Conservation (phyloP, 2,113 vertebrate genomes). For the Neotoma lepida region DNA sequence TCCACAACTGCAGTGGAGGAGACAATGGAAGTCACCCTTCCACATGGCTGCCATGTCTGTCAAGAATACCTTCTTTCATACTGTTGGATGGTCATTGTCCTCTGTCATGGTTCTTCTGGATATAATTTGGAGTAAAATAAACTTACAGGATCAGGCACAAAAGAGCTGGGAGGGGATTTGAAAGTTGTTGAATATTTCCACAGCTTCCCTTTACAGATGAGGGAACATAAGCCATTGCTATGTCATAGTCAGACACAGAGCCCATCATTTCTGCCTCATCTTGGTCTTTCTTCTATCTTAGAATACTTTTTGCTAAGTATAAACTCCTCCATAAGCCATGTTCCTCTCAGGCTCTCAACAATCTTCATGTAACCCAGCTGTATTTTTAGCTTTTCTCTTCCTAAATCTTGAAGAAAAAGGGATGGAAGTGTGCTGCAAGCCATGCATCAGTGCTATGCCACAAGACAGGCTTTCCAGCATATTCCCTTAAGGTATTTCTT, state of each 20-base stretch:
- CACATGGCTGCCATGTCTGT: not conserved
- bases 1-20: not conserved
- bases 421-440: not conserved
- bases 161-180: not conserved
- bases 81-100: not conserved
- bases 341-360: not conserved
- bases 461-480: not conserved
- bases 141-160: not conserved
- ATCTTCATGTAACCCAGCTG: not conserved
- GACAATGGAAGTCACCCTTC: too few species aligned
- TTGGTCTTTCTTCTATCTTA: not conserved
- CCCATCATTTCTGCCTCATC: not conserved
- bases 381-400: constrained; percentile 23
- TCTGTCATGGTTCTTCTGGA: not conserved
- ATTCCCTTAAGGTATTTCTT: not conserved
- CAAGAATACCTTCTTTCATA: not conserved
- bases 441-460: not conserved
- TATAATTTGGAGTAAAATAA: not conserved
- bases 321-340: not conserved
- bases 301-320: not conserved
- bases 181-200: not conserved
- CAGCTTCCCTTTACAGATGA: not conserved
- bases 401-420: not conserved
- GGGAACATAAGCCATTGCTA: not conserved
- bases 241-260: not conserved